A percentile compares a stretch with the other conserved stretches of the same genome.
Evolutionary conservation across 2,888 invertebrate genomes (phyloP).

Genomic region (Barypeithes pellucidus): DNA sequence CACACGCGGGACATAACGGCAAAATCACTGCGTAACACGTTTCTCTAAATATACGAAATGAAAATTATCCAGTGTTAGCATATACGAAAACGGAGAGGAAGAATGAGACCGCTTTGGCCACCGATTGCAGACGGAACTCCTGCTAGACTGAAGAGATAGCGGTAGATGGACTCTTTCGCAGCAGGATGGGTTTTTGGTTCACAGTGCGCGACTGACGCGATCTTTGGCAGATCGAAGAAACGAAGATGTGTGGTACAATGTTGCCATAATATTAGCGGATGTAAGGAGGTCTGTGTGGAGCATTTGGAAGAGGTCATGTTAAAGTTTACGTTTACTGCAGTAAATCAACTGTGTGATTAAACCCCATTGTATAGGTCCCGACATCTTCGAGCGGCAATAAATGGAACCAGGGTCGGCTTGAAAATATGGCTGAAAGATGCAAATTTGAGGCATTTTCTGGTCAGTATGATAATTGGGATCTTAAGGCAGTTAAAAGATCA

Average conservation of each 20-base stretch:
- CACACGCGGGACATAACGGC: constrained; percentile 53
- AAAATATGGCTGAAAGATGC: too few relatives aligned
- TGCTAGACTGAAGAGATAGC: constrained; percentile 55
- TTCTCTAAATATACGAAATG: constrained; percentile 44
- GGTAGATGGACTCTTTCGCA: constrained; percentile 53
- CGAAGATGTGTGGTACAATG: constrained; percentile 50
- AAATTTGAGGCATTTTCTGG: too few relatives aligned
- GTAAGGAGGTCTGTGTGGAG: background rate
- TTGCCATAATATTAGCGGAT: constrained; percentile 34
- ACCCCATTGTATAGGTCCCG: too few relatives aligned
- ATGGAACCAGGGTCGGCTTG: too few relatives aligned
- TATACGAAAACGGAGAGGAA: constrained; percentile 38
- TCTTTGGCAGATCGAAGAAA: constrained; percentile 39
- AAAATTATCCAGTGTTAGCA: constrained; percentile 34
- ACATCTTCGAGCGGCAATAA: too few relatives aligned
- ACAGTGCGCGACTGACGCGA: constrained; percentile 51
- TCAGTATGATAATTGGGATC: too few relatives aligned
- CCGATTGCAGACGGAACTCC: constrained; percentile 45
- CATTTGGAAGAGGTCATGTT: background rate
- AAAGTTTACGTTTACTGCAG: too few relatives aligned
- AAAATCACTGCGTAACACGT: constrained; percentile 34
- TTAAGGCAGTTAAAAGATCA: too few relatives aligned
- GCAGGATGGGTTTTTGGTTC: constrained; percentile 53
- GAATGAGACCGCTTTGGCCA: constrained; percentile 23
- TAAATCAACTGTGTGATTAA: too few relatives aligned